Percentiles rank a stretch among this genome's conserved stretches.
These are phyloP conservation scores for Caenorhabditis zanzibari DNA, from an alignment of 2,888 invertebrate genomes.

Conservation along the genomic window DNA sequence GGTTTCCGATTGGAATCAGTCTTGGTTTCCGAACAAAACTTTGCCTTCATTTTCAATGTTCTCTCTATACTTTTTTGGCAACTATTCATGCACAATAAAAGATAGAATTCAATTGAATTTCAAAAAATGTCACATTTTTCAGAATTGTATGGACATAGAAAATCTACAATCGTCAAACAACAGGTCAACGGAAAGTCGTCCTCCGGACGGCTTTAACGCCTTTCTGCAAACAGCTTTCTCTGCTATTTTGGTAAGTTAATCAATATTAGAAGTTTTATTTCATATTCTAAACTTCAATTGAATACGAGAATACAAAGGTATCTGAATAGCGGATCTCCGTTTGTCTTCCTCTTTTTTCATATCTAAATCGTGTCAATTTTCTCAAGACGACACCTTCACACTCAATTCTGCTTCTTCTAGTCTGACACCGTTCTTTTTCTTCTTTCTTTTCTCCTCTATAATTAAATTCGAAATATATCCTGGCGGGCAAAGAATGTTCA, in stretches of 20 bases:
- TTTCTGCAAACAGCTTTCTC: constrained; percentile 60
- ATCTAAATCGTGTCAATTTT: constrained; percentile 11
- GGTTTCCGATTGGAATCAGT: constrained; percentile 30
- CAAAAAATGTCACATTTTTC: constrained; percentile 28
- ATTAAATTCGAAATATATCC: constrained; percentile 5
- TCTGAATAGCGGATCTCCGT: constrained; percentile 48
- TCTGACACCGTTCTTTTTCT: constrained; percentile 6
- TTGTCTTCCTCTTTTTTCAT: background rate
- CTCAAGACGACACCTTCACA: constrained; percentile 19
- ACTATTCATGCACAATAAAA: constrained; percentile 2
- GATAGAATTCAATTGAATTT: background rate
- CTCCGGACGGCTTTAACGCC: constrained; percentile 52
- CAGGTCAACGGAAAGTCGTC: constrained; percentile 52
- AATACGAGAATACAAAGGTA: constrained; percentile 27
- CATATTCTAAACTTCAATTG: background rate
- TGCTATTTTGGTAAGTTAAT: constrained; percentile 53
- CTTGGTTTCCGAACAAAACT: background rate
- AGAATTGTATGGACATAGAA: constrained; percentile 69
- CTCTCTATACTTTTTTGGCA: constrained; percentile 19
- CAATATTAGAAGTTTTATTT: background rate
- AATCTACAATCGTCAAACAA: constrained; percentile 57
- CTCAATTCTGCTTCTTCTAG: constrained; percentile 10
- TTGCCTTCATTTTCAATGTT: background rate
- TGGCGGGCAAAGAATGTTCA: constrained; percentile 15
- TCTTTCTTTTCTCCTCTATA: no score